phyloP scores from a whole-genome alignment of 1,140 invertebrate genomes.

The Sipha flava region DNA sequence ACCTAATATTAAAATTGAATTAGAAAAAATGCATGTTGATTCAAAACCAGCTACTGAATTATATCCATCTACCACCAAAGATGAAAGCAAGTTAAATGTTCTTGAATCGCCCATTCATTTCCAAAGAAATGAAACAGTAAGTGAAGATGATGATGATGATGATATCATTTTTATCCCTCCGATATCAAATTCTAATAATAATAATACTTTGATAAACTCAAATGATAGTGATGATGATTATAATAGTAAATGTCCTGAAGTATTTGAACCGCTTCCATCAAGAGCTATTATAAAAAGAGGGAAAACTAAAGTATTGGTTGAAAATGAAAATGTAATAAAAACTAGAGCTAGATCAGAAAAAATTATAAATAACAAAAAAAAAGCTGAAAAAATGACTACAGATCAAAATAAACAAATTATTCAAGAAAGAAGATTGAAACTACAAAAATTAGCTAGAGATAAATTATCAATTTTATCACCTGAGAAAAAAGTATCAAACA shows the following conservation, averaged over 20 bases:
- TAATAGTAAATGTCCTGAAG: neutral
- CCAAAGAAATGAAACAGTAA: neutral
- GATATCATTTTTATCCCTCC: neutral
- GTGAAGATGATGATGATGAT: neutral
- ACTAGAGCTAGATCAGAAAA: neutral
- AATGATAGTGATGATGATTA: neutral
- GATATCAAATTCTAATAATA: neutral
- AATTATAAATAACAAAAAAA: neutral
- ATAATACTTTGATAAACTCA: neutral
- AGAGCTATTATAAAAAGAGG: neutral
- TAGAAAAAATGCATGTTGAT: neutral
- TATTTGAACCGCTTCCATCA: neutral
- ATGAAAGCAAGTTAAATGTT: neutral
- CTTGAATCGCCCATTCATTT: neutral
- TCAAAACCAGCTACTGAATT: neutral
- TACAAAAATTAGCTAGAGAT: neutral
- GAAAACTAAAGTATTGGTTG: neutral
- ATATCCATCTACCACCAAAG: neutral
- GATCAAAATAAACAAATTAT: slow-evolving; percentile 16
- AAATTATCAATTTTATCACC: neutral
- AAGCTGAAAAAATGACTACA: neutral
- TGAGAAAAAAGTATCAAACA: neutral
- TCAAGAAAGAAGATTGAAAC: slow-evolving; percentile 4
- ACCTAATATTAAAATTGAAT: neutral
- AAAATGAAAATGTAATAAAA: slow-evolving; percentile 17